These are phyloP conservation scores for Andrena minutula DNA, from an alignment of 2,888 invertebrate species.

Conservation along the genomic window DNA sequence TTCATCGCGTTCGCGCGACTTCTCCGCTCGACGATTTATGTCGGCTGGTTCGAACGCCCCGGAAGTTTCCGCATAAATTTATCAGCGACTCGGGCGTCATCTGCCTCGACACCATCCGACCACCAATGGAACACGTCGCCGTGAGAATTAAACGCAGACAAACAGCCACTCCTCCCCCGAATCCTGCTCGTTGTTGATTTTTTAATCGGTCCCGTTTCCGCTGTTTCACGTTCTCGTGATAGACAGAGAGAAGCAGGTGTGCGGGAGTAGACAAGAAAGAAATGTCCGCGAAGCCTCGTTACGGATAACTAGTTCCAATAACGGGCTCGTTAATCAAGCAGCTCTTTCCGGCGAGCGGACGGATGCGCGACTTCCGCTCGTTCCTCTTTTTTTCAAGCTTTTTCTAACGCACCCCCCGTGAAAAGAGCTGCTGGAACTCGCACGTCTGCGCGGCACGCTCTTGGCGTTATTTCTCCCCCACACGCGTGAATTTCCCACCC, in stretches of 20 bases:
- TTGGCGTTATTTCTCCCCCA: slow-evolving; percentile 42
- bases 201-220: background rate
- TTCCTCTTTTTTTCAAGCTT: slow-evolving; percentile 45
- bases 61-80: slow-evolving; percentile 78
- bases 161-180: background rate
- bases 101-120: slow-evolving; percentile 29
- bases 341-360: slow-evolving; percentile 70
- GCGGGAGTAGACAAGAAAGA: slow-evolving; percentile 13
- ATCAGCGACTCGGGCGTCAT: slow-evolving; percentile 68
- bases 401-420: slow-evolving; percentile 34
- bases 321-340: slow-evolving; percentile 79
- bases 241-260: background rate
- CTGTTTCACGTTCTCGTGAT: background rate
- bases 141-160: slow-evolving; percentile 22
- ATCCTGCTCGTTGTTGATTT: slow-evolving; percentile 1
- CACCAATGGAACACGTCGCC: slow-evolving; percentile 12
- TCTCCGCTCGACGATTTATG: slow-evolving; percentile 56
- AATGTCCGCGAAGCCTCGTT: slow-evolving; percentile 62
- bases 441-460: slow-evolving; percentile 51
- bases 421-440: slow-evolving; percentile 47
- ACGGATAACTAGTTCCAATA: slow-evolving; percentile 79
- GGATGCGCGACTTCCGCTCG: slow-evolving; percentile 64
- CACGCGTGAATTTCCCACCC: slow-evolving; percentile 39
- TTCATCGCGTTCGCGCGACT: slow-evolving; percentile 26
- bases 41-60: slow-evolving; percentile 57